A percentile compares a stretch with the other conserved stretches of the same genome.
phyloP scores from a whole-genome alignment of 2,113 vertebrate genomes.

The Phaethon lepturus region DNA sequence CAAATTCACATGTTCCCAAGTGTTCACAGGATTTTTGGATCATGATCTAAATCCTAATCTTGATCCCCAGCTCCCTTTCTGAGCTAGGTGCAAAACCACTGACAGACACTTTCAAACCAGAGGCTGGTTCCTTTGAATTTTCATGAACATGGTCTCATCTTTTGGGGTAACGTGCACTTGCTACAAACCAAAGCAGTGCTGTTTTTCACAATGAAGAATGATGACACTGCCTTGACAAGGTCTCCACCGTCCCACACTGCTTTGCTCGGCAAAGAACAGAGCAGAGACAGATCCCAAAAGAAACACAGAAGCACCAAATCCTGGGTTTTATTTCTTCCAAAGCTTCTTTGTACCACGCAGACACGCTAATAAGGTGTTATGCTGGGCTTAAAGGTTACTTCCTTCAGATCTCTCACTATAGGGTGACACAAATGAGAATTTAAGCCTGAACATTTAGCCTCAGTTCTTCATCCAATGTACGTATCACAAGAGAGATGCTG shows the following conservation, averaged over 20 bases:
- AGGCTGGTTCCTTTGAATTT: not conserved
- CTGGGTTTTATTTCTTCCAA: not conserved
- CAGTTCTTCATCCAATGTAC: not conserved
- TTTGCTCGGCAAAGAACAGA: not conserved
- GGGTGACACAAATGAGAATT: not conserved
- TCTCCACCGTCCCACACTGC: not conserved
- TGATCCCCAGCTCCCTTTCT: not conserved
- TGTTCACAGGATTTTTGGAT: not conserved
- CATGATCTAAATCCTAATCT: not conserved
- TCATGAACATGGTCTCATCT: not conserved
- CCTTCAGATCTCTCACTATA: not conserved
- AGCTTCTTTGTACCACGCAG: not conserved
- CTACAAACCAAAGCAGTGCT: not conserved
- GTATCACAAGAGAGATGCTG: not conserved
- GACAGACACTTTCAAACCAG: not conserved
- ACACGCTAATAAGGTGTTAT: fast-evolving
- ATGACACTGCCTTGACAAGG: not conserved
- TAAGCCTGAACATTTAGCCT: not conserved
- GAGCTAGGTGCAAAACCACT: not conserved
- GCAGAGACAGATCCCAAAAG: not conserved
- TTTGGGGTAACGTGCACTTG: not conserved
- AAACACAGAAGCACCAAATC: not conserved
- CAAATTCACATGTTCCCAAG: not conserved
- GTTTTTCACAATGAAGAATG: not conserved
- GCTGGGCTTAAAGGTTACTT: not conserved